These are phyloP conservation scores for Panthera leo DNA, from an alignment of 2,113 vertebrate species.

Conservation along the genomic window DNA sequence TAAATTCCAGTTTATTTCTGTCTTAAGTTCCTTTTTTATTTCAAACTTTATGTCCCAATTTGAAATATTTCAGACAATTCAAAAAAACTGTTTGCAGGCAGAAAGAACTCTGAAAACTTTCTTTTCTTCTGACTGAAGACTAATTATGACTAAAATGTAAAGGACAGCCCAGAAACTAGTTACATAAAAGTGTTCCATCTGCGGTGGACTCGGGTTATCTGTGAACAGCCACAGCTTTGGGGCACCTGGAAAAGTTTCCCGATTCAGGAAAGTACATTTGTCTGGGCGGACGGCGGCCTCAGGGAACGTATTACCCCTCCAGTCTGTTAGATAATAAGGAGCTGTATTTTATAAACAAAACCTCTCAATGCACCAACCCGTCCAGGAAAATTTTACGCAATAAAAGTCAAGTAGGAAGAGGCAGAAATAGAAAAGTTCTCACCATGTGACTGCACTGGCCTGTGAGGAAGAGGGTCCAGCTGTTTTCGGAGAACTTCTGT, in stretches of 20 bases:
- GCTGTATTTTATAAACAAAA: neutral
- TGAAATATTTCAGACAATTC: constrained; percentile 11
- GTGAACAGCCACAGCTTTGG: neutral
- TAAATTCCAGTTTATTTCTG: constrained; percentile 11
- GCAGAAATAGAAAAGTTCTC: constrained; percentile 62
- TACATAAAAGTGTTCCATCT: neutral
- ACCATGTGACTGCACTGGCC: constrained; percentile 93
- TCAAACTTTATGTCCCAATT: constrained; percentile 31
- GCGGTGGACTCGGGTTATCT: neutral
- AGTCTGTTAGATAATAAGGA: neutral
- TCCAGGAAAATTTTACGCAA: constrained; percentile 23
- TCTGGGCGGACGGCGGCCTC: neutral
- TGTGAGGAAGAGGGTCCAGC: constrained; percentile 88
- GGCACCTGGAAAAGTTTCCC: neutral
- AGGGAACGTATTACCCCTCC: neutral
- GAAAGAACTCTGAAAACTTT: constrained; percentile 23
- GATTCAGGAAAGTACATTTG: neutral
- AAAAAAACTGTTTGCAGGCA: constrained; percentile 24
- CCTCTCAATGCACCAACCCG: neutral
- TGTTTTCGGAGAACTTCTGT: constrained; percentile 91
- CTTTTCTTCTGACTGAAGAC: constrained; percentile 49
- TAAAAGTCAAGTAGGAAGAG: constrained; percentile 56
- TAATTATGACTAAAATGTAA: constrained; percentile 39
- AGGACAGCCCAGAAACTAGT: neutral
- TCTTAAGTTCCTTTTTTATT: constrained; percentile 28